Conservation (phyloP, 2,888 invertebrate species). For the Barypeithes pellucidus region DNA sequence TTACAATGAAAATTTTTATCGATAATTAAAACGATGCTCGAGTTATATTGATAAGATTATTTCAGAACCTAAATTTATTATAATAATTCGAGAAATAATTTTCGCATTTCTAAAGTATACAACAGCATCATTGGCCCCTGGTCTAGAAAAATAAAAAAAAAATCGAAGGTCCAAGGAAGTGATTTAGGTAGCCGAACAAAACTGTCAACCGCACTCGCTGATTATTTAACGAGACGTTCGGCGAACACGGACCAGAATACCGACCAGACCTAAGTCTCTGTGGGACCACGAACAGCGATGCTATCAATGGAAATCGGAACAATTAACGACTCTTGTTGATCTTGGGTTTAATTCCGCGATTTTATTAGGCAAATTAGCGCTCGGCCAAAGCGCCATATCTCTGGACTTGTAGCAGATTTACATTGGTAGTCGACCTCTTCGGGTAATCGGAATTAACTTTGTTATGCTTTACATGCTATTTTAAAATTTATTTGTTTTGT, state of each 20-base stretch:
- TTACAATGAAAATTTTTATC: no score
- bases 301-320: constrained; percentile 32
- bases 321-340: constrained; percentile 35
- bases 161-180: constrained; percentile 24
- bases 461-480: no score
- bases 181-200: constrained; percentile 45
- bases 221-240: constrained; percentile 46
- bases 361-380: constrained; percentile 27
- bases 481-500: no score
- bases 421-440: neutral
- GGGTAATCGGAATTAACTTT: constrained; percentile 1
- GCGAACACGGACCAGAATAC: constrained; percentile 26
- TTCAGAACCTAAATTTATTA: no score
- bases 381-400: neutral
- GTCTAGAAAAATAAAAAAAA: constrained; percentile 14
- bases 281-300: constrained; percentile 31
- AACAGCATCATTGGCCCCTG: no score
- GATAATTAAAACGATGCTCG: no score
- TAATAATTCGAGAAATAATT: no score
- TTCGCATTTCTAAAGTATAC: no score
- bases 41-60: no score
- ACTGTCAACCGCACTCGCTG: constrained; percentile 30
- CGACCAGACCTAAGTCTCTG: constrained; percentile 30
- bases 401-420: constrained; percentile 10
- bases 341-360: constrained; percentile 29